Evolutionary conservation across 2,113 vertebrate species (phyloP).

Genomic region (Corythaeola cristata): DNA sequence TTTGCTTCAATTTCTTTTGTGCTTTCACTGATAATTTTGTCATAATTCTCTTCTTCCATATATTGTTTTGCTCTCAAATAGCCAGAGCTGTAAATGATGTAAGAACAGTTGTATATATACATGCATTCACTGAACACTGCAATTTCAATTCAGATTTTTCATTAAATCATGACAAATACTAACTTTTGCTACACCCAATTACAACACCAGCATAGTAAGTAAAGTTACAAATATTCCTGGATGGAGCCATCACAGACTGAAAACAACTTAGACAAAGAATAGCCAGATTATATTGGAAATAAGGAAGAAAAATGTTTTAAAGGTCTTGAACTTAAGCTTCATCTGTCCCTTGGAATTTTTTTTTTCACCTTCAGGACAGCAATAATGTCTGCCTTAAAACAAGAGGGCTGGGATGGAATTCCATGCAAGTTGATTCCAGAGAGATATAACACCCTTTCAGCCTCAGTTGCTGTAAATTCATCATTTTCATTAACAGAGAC

Average conservation of each 20-base stretch:
- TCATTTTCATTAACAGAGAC: neutral
- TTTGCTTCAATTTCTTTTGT: conserved; percentile 94
- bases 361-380: neutral
- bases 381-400: neutral
- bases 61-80: conserved; percentile 98
- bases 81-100: conserved; percentile 83
- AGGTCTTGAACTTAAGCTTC: neutral
- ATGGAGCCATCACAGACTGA: neutral
- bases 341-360: neutral
- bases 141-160: neutral
- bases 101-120: neutral
- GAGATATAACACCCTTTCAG: neutral
- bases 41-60: conserved; percentile 99
- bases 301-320: neutral
- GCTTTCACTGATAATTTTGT: conserved; percentile 99
- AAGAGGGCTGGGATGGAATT: neutral
- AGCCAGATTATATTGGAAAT: neutral
- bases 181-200: neutral
- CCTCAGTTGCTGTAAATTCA: neutral
- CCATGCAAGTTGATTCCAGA: neutral
- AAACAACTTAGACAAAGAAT: neutral
- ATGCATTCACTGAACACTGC: neutral
- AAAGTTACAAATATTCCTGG: neutral
- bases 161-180: neutral
- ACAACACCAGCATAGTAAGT: neutral